phyloP scores from a whole-genome alignment of 2,888 invertebrate genomes.

The Polyploca ridens region DNA sequence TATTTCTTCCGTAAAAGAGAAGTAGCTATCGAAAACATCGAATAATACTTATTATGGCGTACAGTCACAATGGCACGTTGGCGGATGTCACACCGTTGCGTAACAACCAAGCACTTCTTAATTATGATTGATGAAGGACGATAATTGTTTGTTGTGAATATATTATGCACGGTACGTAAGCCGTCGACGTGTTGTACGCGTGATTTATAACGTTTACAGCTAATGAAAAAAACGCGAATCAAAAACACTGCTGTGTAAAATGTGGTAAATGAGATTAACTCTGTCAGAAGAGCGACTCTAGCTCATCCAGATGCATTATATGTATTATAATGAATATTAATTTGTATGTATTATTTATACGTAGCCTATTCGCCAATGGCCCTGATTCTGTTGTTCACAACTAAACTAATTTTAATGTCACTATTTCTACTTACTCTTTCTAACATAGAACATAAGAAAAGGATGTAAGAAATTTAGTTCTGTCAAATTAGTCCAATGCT shows the following conservation, averaged over 20 bases:
- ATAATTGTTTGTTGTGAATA: constrained; percentile 4
- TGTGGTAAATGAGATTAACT: not conserved
- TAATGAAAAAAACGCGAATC: not conserved
- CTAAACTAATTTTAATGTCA: too few relatives aligned
- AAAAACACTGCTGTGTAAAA: not conserved
- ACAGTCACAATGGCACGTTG: constrained; percentile 51
- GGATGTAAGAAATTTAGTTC: too few relatives aligned
- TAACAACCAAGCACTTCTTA: constrained; percentile 17
- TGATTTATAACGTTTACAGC: not conserved
- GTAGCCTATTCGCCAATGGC: too few relatives aligned
- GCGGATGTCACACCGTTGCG: constrained; percentile 44
- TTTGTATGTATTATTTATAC: too few relatives aligned
- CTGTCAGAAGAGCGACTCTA: not conserved
- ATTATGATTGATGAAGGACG: constrained; percentile 12
- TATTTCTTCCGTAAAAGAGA: constrained; percentile 54
- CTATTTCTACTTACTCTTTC: too few relatives aligned
- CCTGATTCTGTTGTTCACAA: too few relatives aligned
- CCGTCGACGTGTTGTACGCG: not conserved
- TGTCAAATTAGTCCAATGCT: too few relatives aligned
- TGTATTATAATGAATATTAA: too few relatives aligned
- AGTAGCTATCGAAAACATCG: constrained; percentile 57
- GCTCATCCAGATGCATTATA: not conserved
- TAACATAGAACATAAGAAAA: too few relatives aligned
- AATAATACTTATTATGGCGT: constrained; percentile 65
- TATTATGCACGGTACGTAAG: not conserved